These are phyloP conservation scores for Zingel zingel DNA, from an alignment of 2,113 vertebrate species.

Conservation along the genomic window DNA sequence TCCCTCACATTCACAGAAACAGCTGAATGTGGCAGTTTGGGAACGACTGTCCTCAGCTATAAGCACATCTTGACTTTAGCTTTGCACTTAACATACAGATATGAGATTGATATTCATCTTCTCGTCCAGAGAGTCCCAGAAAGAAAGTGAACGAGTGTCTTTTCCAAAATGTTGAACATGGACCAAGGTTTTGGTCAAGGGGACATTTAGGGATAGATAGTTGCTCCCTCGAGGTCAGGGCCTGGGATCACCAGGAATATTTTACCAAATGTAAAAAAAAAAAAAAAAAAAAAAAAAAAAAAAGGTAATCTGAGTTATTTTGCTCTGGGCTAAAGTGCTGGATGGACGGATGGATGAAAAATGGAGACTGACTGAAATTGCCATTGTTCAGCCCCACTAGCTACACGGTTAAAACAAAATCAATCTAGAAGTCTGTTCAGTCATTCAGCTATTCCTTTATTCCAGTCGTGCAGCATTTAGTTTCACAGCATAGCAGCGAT, in stretches of 20 bases:
- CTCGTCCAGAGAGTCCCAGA: background rate
- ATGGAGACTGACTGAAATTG: background rate
- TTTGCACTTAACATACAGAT: background rate
- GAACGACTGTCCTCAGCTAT: background rate
- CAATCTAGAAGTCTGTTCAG: background rate
- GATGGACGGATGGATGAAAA: background rate
- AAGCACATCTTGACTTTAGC: background rate
- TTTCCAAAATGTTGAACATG: background rate
- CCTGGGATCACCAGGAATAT: too few species aligned
- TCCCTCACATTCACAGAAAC: too few species aligned
- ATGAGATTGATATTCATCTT: background rate
- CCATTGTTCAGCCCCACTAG: background rate
- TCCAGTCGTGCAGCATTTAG: background rate
- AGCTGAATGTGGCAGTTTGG: too few species aligned
- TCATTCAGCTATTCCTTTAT: background rate
- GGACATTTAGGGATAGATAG: background rate
- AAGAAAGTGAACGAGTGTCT: background rate
- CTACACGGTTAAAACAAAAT: background rate
- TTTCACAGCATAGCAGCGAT: background rate
- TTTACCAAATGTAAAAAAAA: too few species aligned
- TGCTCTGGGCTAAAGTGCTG: background rate
- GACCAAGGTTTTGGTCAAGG: background rate
- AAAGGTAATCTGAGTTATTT: background rate
- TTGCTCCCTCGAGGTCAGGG: background rate
- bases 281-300: too few species aligned